These are phyloP conservation scores for Bradypus variegatus DNA, from an alignment of 2,797 vertebrate genomes.

Conservation along the genomic window DNA sequence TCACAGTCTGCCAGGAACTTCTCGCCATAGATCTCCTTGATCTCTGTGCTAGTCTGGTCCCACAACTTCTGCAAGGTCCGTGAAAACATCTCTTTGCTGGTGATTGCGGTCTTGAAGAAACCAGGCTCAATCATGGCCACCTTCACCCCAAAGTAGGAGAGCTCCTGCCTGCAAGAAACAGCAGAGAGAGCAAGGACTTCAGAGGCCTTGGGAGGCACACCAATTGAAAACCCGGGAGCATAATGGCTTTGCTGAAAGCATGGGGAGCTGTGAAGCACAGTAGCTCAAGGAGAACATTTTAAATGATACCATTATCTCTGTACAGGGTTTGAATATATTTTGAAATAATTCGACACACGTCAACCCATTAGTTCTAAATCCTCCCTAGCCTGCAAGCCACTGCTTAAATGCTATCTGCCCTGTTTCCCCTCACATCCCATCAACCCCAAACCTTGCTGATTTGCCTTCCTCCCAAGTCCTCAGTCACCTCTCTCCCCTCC, in stretches of 20 bases:
- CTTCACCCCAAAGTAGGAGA: conserved; percentile 57
- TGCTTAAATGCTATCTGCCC: background rate
- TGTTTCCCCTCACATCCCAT: background rate
- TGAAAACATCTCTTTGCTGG: fast-evolving
- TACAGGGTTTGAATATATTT: background rate
- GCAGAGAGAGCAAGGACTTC: background rate
- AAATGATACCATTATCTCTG: background rate
- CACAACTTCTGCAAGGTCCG: background rate
- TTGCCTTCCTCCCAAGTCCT: background rate
- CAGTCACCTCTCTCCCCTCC: background rate
- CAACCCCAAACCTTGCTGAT: too few species aligned
- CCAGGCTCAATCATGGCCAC: conserved; percentile 67
- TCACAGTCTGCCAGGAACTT: conserved; percentile 47
- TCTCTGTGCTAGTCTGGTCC: conserved; percentile 24
- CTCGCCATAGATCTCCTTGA: conserved; percentile 51
- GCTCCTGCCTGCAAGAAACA: conserved; percentile 48
- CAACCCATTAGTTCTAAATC: background rate
- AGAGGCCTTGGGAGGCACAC: background rate
- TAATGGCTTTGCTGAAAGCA: background rate
- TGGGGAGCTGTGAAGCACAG: background rate
- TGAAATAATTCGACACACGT: background rate
- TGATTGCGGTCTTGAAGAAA: conserved; percentile 34
- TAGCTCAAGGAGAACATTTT: background rate
- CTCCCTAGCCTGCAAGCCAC: background rate
- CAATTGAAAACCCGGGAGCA: background rate